Evolutionary conservation across 2,888 invertebrate species (phyloP).

Genomic region (Cryptocephalus primarius): DNA sequence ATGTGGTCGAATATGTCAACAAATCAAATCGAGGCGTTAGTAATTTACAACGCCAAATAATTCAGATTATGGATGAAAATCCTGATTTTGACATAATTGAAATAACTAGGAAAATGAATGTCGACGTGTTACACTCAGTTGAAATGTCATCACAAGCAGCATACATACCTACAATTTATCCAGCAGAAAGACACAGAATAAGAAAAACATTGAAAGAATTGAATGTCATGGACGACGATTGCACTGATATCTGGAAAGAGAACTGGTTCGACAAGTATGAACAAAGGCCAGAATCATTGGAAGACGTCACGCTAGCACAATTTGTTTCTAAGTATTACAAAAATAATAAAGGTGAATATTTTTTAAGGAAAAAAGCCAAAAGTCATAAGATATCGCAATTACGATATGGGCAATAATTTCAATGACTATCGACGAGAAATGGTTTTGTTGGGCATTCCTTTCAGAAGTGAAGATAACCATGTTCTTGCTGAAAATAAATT

Average conservation of each 20-base stretch:
- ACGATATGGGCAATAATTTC: slow-evolving; percentile 25
- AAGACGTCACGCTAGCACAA: slow-evolving; percentile 24
- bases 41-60: slow-evolving; percentile 27
- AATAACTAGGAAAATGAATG: neutral
- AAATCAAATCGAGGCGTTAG: slow-evolving; percentile 30
- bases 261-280: neutral
- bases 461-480: slow-evolving; percentile 28
- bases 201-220: neutral
- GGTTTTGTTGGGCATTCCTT: slow-evolving; percentile 25
- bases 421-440: slow-evolving; percentile 29
- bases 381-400: slow-evolving; percentile 29
- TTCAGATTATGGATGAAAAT: slow-evolving; percentile 24
- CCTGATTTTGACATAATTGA: slow-evolving; percentile 24
- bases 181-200: neutral
- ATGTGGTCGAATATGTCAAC: slow-evolving; percentile 34
- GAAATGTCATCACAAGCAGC: neutral
- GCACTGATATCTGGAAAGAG: neutral
- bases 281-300: neutral
- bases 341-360: slow-evolving; percentile 5
- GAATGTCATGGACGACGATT: neutral
- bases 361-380: slow-evolving; percentile 16
- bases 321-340: slow-evolving; percentile 27
- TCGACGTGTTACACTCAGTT: neutral
- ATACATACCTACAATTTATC: neutral
- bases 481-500: slow-evolving; percentile 28